Evolutionary conservation across 53 echinoderm and acorn worm species (phyloP).

Genomic region (Temnopleurus reevesii): DNA sequence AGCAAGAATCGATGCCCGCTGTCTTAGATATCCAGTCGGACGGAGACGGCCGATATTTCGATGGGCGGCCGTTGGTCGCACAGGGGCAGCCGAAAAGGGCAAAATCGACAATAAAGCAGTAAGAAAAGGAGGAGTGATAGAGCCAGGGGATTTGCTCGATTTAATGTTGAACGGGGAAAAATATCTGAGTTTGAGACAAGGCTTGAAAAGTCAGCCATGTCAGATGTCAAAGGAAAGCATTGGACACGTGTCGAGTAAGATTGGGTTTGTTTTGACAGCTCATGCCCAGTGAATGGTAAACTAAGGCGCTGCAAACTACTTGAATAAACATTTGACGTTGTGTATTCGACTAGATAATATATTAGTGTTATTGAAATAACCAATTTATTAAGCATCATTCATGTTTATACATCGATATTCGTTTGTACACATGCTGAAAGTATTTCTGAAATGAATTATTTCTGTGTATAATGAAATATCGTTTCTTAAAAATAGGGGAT

Average conservation of each 20-base stretch:
- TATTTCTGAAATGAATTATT: no score
- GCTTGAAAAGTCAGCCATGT: constrained; percentile 28
- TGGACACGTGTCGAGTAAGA: neutral
- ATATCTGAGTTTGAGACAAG: neutral
- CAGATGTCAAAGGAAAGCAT: neutral
- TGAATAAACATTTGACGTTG: no score
- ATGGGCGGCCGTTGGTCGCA: constrained; percentile 49
- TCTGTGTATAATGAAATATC: no score
- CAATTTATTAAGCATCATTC: no score
- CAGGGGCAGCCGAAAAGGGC: constrained; percentile 11
- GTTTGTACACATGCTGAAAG: no score
- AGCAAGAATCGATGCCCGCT: constrained; percentile 29
- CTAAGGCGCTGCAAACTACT: no score
- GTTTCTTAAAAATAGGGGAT: no score
- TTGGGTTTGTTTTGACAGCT: neutral
- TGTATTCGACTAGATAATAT: no score
- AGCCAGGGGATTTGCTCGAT: neutral
- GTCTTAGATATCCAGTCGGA: constrained; percentile 22
- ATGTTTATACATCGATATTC: no score
- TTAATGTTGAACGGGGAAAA: neutral
- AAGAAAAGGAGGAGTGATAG: neutral
- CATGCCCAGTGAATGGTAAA: neutral
- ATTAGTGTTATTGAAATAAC: no score
- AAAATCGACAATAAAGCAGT: neutral
- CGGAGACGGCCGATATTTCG: constrained; percentile 39